Evolutionary conservation across 2,113 vertebrate genomes (phyloP), one percentile per base, ranked within the genome.

Genomic region (Apistogramma diplotaenia): DNA sequence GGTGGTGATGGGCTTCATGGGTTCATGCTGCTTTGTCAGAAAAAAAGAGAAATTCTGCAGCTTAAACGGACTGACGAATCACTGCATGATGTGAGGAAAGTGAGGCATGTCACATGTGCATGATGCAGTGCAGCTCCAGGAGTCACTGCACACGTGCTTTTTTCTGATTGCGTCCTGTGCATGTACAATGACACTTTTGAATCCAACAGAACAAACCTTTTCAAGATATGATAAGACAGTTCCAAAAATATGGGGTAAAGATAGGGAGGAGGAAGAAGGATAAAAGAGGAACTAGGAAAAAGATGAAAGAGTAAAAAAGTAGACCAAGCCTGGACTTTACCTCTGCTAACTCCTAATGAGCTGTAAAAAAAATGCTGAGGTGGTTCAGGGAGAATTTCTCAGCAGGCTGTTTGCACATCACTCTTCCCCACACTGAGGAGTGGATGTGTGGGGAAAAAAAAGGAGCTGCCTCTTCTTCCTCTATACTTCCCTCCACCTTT

Each of bases 261-360:
- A 55, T n/a, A 43, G 25, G 21, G 29, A 25, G 21, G 31, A 55
- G 71, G 11, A 55, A 2, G 62, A 79, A 2, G 76, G 65, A 83
- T 61, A 73, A 76, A 85, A 86, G 35, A 70, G 16, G 23, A 53
- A 31, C 3, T 9, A 35, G 83, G 15, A 59, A 57, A 31, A 83
- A 76, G 59, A 87, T 85, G 67, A 88, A 85, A 83, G 81, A 37
- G 18, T 40, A 21, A 27, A 57, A 65, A 82, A 57, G 74, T 49
- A 61, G 55, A 79, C 71, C 43, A 54, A 77, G 40, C 19, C 18
- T 80, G 67, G 86, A 87, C 79, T 85, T 86, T 54, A 81, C 79
- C 82, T 87, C 67, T 60, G 78, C 74, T 58, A 29, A 67, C 85
- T 85, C 74, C 46, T 90, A 90, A 90, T 74, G 82, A 87, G 86